Evolutionary conservation across 2,113 vertebrate species (phyloP).

Genomic region (Corvus hawaiiensis): DNA sequence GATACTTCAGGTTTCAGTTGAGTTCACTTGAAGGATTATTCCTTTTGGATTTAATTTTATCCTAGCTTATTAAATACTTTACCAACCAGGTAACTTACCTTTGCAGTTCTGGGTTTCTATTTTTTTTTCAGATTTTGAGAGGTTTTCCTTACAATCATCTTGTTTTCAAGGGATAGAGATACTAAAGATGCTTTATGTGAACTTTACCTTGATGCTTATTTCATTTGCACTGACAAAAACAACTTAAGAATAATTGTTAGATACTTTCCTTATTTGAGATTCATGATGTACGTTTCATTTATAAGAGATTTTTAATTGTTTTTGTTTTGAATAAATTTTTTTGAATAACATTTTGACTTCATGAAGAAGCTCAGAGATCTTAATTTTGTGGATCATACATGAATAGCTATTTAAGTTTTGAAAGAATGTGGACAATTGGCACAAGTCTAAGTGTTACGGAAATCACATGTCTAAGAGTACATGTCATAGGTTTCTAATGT

Average conservation of each 20-base stretch:
- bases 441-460: neutral
- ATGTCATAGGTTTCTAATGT: neutral
- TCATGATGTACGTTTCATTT: neutral
- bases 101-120: neutral
- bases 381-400: neutral
- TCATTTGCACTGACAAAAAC: neutral
- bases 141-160: neutral
- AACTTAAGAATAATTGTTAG: neutral
- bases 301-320: neutral
- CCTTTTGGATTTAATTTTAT: neutral
- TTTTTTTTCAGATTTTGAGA: neutral
- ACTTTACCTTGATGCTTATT: neutral
- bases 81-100: neutral
- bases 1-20: neutral
- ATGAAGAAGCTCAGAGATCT: neutral
- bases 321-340: neutral
- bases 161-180: neutral
- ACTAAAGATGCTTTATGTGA: neutral
- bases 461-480: neutral
- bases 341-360: neutral
- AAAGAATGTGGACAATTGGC: neutral
- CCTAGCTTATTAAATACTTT: neutral
- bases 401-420: neutral
- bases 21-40: neutral
- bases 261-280: neutral